Conservation (phyloP, 2,113 vertebrate genomes). For the Sitta europaea region DNA sequence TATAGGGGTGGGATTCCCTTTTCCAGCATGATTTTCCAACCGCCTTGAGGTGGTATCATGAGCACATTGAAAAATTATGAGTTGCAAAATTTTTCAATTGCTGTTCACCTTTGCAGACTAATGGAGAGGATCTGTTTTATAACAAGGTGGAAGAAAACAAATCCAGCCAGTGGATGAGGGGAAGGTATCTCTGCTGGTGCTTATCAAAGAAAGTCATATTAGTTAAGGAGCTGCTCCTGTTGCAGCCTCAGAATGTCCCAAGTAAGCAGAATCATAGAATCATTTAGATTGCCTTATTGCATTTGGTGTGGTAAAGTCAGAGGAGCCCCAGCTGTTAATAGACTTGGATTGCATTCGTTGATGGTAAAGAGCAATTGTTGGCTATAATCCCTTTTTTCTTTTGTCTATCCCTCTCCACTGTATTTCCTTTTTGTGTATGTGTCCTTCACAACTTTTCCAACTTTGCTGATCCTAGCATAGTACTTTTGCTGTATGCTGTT, state of each 20-base stretch:
- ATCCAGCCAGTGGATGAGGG: not conserved
- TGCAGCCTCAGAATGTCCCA: not conserved
- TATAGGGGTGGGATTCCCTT: not conserved
- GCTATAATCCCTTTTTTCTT: not conserved
- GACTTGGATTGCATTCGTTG: not conserved
- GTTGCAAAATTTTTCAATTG: not conserved
- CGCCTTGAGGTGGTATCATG: not conserved
- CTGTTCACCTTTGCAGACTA: not conserved
- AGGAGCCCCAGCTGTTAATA: not conserved
- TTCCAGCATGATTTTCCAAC: not conserved
- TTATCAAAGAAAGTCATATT: not conserved
- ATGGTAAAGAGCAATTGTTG: not conserved
- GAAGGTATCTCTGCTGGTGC: not conserved
- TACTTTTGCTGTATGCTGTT: not conserved
- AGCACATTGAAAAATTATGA: not conserved
- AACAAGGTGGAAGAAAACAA: not conserved
- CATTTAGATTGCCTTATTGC: not conserved
- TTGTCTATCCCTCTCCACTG: not conserved
- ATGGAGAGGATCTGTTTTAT: not conserved
- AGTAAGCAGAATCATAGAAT: not conserved
- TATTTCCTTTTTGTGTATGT: not conserved
- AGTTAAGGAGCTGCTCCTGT: not conserved
- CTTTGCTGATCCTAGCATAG: not conserved
- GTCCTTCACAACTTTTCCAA: not conserved
- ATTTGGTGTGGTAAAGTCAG: not conserved